These are phyloP conservation scores for Anomalospiza imberbis DNA, from an alignment of 2,797 vertebrate species.

Conservation along the genomic window DNA sequence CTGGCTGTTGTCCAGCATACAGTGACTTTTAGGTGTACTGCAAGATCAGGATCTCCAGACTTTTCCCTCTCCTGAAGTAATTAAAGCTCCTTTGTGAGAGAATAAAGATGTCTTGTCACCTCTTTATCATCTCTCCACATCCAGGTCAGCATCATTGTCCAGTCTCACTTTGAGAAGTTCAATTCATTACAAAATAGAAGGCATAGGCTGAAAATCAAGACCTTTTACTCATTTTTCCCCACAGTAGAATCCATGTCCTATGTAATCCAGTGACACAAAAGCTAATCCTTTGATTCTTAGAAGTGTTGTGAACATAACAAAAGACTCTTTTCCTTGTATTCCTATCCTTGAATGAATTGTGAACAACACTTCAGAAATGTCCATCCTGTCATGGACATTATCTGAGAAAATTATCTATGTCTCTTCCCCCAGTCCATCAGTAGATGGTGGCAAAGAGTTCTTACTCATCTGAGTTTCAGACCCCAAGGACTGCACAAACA, in stretches of 20 bases:
- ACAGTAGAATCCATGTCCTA: not conserved
- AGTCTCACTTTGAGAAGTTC: not conserved
- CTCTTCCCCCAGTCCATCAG: conserved; percentile 17
- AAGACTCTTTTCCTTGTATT: not conserved
- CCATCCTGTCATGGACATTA: no score
- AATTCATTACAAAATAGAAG: not conserved
- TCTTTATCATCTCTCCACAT: not conserved
- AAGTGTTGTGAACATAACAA: not conserved
- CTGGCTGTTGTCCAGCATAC: not conserved
- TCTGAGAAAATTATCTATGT: not conserved
- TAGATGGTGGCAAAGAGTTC: conserved; percentile 56
- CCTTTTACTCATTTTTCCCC: not conserved
- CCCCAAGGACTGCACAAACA: not conserved
- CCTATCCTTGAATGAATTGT: not conserved
- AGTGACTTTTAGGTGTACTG: not conserved
- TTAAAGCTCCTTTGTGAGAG: not conserved
- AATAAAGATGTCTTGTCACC: not conserved
- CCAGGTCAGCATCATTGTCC: not conserved
- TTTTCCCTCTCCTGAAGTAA: not conserved
- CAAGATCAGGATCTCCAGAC: not conserved
- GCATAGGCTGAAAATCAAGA: not conserved
- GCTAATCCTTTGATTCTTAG: not conserved
- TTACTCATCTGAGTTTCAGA: not conserved
- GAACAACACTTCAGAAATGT: not conserved
- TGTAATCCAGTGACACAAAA: not conserved